phyloP scores from a whole-genome alignment of 2,888 invertebrate species.

The Microctonus brassicae region DNA sequence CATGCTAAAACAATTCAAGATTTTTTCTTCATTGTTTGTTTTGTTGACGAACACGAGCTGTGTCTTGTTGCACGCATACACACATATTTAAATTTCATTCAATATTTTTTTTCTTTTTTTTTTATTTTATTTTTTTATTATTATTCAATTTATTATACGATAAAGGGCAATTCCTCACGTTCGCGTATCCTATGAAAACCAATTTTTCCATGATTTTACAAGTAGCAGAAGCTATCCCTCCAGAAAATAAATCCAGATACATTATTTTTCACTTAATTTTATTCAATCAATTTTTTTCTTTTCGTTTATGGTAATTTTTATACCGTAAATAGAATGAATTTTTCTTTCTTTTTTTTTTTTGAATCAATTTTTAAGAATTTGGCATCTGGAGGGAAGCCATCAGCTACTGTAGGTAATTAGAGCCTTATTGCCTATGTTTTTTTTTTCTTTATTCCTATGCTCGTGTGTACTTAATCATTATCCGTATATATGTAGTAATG shows the following conservation, averaged over 20 bases:
- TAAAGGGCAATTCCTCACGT: constrained; percentile 67
- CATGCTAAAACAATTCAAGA: constrained; percentile 19
- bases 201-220: constrained; percentile 45
- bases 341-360: too few species aligned
- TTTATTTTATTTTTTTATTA: background rate
- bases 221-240: constrained; percentile 61
- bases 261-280: constrained; percentile 22
- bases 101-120: constrained; percentile 22
- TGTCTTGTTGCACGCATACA: constrained; percentile 38
- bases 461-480: constrained; percentile 68
- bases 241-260: constrained; percentile 52
- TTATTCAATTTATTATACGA: constrained; percentile 26
- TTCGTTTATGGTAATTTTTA: background rate
- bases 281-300: constrained; percentile 8
- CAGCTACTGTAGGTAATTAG: constrained; percentile 50
- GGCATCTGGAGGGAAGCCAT: constrained; percentile 62
- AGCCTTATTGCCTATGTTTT: constrained; percentile 46
- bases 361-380: constrained; percentile 50
- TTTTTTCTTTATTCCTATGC: constrained; percentile 59
- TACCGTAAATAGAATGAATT: too few species aligned
- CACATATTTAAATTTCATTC: constrained; percentile 25
- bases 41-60: constrained; percentile 27
- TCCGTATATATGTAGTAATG: constrained; percentile 66
- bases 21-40: constrained; percentile 20
- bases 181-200: constrained; percentile 45